These are phyloP conservation scores for Branchipolynoe longqiensis DNA, from an alignment of 2,888 invertebrate species.

Conservation along the genomic window DNA sequence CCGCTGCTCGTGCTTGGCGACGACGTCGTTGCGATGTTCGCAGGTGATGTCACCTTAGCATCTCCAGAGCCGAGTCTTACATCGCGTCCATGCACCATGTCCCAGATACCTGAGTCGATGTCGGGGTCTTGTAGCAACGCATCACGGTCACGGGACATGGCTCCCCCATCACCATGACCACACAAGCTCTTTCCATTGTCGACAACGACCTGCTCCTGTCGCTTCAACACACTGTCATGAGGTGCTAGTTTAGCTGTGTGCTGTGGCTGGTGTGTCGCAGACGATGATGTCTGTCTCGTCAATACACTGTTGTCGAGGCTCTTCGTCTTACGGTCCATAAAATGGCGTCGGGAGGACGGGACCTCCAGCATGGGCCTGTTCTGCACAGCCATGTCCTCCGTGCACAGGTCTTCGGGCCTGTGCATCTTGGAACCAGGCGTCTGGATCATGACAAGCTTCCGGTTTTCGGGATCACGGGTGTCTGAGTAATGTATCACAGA, in stretches of 20 bases:
- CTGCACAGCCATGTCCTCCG: background rate
- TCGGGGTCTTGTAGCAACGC: conserved; percentile 36
- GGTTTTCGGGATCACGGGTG: conserved; percentile 60
- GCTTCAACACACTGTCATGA: conserved; percentile 3
- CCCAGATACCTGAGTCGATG: conserved; percentile 61
- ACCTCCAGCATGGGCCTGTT: conserved; percentile 1
- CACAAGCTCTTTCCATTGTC: conserved; percentile 55
- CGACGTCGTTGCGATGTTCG: background rate
- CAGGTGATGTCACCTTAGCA: too few species aligned
- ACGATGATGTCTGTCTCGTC: background rate
- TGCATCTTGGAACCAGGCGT: conserved; percentile 56
- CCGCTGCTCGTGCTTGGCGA: background rate
- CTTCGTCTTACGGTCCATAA: background rate
- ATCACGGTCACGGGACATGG: conserved; percentile 20
- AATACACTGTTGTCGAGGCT: background rate
- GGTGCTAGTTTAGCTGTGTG: too few species aligned
- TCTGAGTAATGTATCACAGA: conserved; percentile 66
- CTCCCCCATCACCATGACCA: conserved; percentile 18
- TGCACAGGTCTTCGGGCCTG: background rate
- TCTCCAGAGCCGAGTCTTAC: background rate
- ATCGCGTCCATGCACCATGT: conserved; percentile 57
- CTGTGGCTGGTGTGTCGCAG: background rate
- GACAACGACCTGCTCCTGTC: conserved; percentile 54
- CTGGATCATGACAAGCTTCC: conserved; percentile 65
- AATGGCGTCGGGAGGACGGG: background rate